Evolutionary conservation across 1,140 invertebrate species (phyloP).

Genomic region (Neodiprion virginianus): DNA sequence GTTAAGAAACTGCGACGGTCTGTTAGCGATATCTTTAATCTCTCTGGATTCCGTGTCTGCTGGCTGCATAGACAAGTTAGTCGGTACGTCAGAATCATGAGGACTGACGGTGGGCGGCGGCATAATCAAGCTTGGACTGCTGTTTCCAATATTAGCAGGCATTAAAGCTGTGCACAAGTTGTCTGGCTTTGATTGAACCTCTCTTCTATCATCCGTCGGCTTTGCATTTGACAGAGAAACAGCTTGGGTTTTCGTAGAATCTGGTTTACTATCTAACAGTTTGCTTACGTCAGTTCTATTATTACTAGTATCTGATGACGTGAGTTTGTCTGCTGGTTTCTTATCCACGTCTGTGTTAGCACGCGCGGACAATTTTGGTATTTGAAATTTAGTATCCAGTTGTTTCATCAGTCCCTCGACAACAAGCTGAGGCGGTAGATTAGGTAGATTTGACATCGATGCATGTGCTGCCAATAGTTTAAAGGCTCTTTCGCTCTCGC

Average conservation of each 20-base stretch:
- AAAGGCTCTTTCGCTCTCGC: conserved; percentile 65
- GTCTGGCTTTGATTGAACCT: conserved; percentile 38
- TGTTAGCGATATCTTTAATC: conserved; percentile 19
- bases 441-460: conserved; percentile 61
- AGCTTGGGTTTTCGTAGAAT: conserved; percentile 36
- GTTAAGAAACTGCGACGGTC: conserved; percentile 28
- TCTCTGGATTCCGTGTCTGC: conserved; percentile 43
- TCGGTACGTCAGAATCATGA: conserved; percentile 46
- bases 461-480: conserved; percentile 61
- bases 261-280: conserved; percentile 40
- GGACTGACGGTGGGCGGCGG: conserved; percentile 23
- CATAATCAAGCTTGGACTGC: conserved; percentile 35
- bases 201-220: conserved; percentile 36
- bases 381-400: conserved; percentile 85
- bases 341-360: conserved; percentile 41
- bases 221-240: conserved; percentile 22
- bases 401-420: conserved; percentile 80
- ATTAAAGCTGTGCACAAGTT: conserved; percentile 36
- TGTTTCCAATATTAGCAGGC: conserved; percentile 36
- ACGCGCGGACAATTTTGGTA: conserved; percentile 78
- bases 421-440: conserved; percentile 58
- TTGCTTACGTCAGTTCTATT: conserved; percentile 21
- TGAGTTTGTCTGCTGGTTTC: conserved; percentile 8
- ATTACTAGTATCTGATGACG: conserved; percentile 20
- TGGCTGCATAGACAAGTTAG: conserved; percentile 56